phyloP scores from a whole-genome alignment of 2,113 vertebrate species.

The Saimiri boliviensis region DNA sequence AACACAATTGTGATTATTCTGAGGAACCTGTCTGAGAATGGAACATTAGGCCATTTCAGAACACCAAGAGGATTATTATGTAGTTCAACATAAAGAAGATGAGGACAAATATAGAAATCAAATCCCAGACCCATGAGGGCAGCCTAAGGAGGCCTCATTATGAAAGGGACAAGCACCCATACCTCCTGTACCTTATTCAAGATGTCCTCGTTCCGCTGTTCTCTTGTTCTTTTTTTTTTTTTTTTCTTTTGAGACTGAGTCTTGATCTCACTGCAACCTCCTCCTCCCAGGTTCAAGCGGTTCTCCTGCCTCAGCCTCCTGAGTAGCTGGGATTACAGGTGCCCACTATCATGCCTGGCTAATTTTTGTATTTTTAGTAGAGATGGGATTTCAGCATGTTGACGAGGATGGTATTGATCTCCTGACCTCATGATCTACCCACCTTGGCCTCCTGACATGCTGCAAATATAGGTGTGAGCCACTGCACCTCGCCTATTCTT shows the following conservation, averaged over 20 bases:
- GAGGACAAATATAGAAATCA: neutral
- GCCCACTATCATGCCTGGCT: no score
- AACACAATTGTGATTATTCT: neutral
- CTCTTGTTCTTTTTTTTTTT: neutral
- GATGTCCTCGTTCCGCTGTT: neutral
- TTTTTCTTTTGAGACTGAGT: no score
- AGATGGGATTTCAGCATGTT: no score
- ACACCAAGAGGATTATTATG: neutral
- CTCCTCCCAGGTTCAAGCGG: no score
- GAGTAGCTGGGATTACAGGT: no score
- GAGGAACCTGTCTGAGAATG: neutral
- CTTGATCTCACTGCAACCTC: no score
- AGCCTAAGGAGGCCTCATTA: neutral
- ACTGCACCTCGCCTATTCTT: neutral
- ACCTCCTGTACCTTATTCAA: neutral
- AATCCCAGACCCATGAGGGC: neutral
- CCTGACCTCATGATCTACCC: no score
- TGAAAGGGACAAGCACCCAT: neutral
- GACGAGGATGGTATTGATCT: no score
- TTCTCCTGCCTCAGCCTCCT: no score
- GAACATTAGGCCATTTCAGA: neutral
- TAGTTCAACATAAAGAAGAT: neutral
- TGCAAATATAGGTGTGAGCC: no score
- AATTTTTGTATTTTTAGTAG: no score
- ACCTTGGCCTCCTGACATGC: no score